Evolutionary conservation across 2,797 vertebrate genomes (phyloP), one percentile per base, ranked within the genome.

Genomic region (Girardinus metallicus): DNA sequence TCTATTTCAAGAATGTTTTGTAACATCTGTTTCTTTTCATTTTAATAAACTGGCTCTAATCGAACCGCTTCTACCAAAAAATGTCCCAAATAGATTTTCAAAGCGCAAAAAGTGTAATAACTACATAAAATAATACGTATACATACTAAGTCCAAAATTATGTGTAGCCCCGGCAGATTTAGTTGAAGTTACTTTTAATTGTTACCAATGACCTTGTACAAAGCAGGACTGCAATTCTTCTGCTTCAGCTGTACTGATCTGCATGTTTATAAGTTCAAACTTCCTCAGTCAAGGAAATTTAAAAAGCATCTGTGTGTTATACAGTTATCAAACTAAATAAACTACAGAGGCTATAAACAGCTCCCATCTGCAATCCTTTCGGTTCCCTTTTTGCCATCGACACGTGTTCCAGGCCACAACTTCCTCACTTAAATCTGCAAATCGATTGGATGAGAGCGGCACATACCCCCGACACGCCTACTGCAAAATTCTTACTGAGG

Each of bases 391-490:
- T 73, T 79, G 83, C 89, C 15, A 74, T 39, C 60, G 83, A 85
- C 91, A 92, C 86, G 53, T 91, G 92, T 79, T 87, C 70, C 75
- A 80, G 86, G 85, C 88, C 91, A 90, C 90, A 88, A 90, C 91
- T 94, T 95, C 91, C 89, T 86, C 88, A 21, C 39, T 68, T 0
- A 18, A 39, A 62, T 72, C 68, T 0, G 43, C 5, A 0, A 74
- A 72, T 44, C 5, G 47, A 94, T 94, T 95, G 93, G 94, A 78
- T 75, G 1, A 31, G 10, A 78, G 80, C 5, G 0, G 85, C 29
- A 93, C 92, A 92, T 80, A 91, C 91, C 92, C 91, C 90, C 36
- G 53, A 87, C 91, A 92, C 92, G 70, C 94, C 91, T 79, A 85
- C 89, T 57, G 68, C 39, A 12, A 85, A 85, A 79, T 15, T 76